Evolutionary conservation across 2,797 vertebrate species (phyloP).

Genomic region (Leptatherina wallacei): DNA sequence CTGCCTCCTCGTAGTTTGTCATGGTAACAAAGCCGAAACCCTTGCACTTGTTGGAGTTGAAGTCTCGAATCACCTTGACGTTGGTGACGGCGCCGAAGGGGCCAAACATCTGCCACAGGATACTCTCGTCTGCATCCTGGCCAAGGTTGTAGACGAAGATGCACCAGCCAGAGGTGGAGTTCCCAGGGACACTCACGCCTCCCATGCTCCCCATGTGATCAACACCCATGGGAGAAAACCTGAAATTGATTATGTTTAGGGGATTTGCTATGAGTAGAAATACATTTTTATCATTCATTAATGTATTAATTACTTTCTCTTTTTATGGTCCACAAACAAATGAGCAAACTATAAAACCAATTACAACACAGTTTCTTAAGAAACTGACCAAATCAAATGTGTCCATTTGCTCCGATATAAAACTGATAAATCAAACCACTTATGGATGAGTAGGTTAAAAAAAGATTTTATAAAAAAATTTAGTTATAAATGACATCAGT

Average conservation of each 20-base stretch:
- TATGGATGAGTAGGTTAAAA: too few relatives aligned
- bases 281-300: too few relatives aligned
- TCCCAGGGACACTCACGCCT: constrained; percentile 90
- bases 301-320: too few relatives aligned
- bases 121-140: constrained; percentile 97
- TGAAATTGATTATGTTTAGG: constrained; percentile 50
- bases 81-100: constrained; percentile 98
- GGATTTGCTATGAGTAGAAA: background rate
- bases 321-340: too few relatives aligned
- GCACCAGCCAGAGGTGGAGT: constrained; percentile 95
- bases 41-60: constrained; percentile 99
- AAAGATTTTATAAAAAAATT: too few relatives aligned
- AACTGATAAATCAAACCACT: too few relatives aligned
- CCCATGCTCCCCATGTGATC: constrained; percentile 97
- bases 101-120: constrained; percentile 99
- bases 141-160: constrained; percentile 99
- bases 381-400: too few relatives aligned
- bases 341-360: too few relatives aligned
- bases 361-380: too few relatives aligned
- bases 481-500: too few relatives aligned
- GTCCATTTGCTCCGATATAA: too few relatives aligned
- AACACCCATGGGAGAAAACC: constrained; percentile 98
- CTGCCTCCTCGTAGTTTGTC: constrained; percentile 99
- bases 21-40: constrained; percentile 99
- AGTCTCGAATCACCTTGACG: constrained; percentile 99